Conservation (phyloP, 2,797 vertebrate species). For the Argyrosomus regius region DNA sequence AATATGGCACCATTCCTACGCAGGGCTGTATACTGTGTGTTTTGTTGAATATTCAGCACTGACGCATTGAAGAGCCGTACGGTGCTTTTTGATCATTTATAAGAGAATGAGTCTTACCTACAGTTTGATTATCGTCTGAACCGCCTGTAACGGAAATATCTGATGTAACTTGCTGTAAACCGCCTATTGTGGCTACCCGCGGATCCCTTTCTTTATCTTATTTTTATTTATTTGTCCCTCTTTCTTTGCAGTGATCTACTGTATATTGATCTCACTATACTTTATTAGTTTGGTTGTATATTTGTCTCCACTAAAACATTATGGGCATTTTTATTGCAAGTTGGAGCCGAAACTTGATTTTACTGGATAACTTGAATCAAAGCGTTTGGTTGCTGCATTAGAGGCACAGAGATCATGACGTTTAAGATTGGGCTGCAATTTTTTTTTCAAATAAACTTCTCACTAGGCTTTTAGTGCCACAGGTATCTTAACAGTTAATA, state of each 20-base stretch:
- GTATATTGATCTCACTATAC: conserved; percentile 3
- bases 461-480: conserved; percentile 1
- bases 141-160: conserved; percentile 18
- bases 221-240: conserved; percentile 7
- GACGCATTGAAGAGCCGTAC: conserved; percentile 11
- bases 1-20: neutral
- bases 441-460: neutral
- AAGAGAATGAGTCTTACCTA: conserved; percentile 20
- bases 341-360: conserved; percentile 11
- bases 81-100: conserved; percentile 44
- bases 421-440: too few species aligned
- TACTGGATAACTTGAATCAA: neutral
- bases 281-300: conserved; percentile 8
- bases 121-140: conserved; percentile 33
- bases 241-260: neutral
- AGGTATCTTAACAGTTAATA: conserved; percentile 6
- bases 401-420: neutral
- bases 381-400: neutral
- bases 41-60: conserved; percentile 20
- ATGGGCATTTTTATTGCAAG: neutral
- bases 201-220: neutral
- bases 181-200: neutral
- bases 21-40: neutral
- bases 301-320: conserved; percentile 15
- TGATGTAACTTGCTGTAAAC: conserved; percentile 58